phyloP scores from a whole-genome alignment of 2,113 vertebrate genomes.

The Xenopus tropicalis region DNA sequence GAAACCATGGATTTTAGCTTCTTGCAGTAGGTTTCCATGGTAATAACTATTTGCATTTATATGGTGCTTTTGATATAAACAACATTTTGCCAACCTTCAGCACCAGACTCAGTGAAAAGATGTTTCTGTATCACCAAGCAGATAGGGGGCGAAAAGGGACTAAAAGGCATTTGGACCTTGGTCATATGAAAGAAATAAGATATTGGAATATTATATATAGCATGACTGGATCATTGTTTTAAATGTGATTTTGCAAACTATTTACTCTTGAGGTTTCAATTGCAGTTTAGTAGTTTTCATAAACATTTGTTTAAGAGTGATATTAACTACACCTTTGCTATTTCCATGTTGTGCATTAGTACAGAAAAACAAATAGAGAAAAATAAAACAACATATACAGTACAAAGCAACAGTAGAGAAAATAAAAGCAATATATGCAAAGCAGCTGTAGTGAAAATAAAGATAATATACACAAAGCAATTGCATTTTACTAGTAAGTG shows the following conservation, averaged over 20 bases:
- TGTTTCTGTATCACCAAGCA: background rate
- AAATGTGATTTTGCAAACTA: background rate
- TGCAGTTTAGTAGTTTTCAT: background rate
- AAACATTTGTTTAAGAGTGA: background rate
- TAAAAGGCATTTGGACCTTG: background rate
- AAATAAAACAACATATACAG: too few relatives aligned
- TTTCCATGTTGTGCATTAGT: too few relatives aligned
- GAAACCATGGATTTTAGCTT: background rate
- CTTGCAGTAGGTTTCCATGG: slow-evolving; percentile 18
- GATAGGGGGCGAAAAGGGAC: background rate
- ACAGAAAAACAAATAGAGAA: too few relatives aligned
- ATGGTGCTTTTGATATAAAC: background rate
- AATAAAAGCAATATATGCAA: background rate
- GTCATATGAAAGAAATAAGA: background rate
- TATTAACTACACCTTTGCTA: too few relatives aligned
- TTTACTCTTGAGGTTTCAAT: background rate
- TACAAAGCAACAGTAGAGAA: background rate
- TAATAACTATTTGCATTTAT: slow-evolving; percentile 12
- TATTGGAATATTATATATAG: background rate
- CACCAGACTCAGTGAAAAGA: background rate
- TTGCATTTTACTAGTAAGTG: too few relatives aligned
- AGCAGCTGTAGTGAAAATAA: background rate
- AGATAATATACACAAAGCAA: too few relatives aligned
- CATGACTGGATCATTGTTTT: background rate
- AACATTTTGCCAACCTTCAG: background rate